Percentiles rank a stretch among this genome's conserved stretches.
Evolutionary conservation across 2,888 invertebrate genomes (phyloP).

Genomic region (Rhagonycha lutea): DNA sequence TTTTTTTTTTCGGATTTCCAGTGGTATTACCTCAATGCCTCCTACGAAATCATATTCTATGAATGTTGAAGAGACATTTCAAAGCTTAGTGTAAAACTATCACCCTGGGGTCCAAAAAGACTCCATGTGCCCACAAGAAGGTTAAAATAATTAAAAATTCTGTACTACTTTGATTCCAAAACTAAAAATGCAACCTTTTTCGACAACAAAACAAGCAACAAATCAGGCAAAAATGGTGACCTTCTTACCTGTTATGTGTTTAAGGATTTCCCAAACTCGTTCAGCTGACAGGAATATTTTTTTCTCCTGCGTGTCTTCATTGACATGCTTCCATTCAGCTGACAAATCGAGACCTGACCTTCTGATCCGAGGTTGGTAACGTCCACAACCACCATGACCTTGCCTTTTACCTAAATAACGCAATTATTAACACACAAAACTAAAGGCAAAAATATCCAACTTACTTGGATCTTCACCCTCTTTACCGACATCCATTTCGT

Average conservation of each 20-base stretch:
- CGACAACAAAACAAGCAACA: not conserved
- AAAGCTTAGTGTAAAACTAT: too few relatives aligned
- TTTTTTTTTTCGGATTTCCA: too few relatives aligned
- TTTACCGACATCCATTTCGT: constrained; percentile 92
- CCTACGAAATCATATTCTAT: too few relatives aligned
- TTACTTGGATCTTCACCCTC: constrained; percentile 65
- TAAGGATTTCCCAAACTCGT: constrained; percentile 95
- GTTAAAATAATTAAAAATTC: too few relatives aligned
- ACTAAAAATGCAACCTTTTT: not conserved
- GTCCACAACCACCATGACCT: constrained; percentile 95
- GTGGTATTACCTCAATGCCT: too few relatives aligned
- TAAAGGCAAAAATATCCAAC: constrained; percentile 22
- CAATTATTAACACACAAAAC: not conserved
- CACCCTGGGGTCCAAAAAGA: too few relatives aligned
- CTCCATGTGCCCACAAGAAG: too few relatives aligned
- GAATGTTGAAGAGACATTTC: too few relatives aligned
- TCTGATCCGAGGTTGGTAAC: constrained; percentile 93
- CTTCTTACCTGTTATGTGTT: constrained; percentile 73
- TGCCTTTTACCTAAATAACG: constrained; percentile 58
- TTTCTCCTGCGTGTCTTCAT: constrained; percentile 97
- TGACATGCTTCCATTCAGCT: constrained; percentile 98
- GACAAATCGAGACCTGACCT: constrained; percentile 89
- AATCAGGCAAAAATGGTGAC: not conserved
- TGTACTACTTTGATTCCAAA: too few relatives aligned
- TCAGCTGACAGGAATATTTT: constrained; percentile 94